Percentiles rank a stretch among this genome's conserved stretches.
These are phyloP conservation scores for Drosophila nigrodunni DNA, from an alignment of 1,140 invertebrate genomes.

Conservation along the genomic window DNA sequence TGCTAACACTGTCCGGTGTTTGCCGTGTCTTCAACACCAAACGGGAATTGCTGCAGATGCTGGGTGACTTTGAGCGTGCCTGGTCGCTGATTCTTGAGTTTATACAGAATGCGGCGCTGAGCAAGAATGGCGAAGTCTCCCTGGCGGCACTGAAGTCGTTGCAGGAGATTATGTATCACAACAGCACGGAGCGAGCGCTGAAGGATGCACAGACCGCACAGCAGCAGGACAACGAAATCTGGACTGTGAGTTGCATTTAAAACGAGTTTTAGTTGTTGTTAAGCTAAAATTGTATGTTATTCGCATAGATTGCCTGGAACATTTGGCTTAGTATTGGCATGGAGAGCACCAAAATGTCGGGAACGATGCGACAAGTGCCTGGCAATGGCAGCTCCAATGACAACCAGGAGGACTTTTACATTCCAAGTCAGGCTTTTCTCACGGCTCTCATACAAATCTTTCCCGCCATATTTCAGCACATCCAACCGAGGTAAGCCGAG, in stretches of 20 bases:
- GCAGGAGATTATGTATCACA: conserved; percentile 93
- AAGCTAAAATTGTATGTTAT: neutral
- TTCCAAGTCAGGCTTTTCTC: conserved; percentile 96
- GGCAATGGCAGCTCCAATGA: conserved; percentile 53
- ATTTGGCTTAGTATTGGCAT: conserved; percentile 94
- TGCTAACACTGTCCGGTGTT: conserved; percentile 88
- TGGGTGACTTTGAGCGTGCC: conserved; percentile 96
- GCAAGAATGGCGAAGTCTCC: conserved; percentile 97
- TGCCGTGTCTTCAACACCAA: conserved; percentile 95
- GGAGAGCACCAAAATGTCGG: conserved; percentile 90
- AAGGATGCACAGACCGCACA: conserved; percentile 70
- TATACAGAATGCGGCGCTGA: conserved; percentile 95
- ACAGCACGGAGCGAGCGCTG: conserved; percentile 67
- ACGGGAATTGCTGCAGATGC: conserved; percentile 91
- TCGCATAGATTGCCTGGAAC: conserved; percentile 88
- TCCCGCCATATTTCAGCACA: conserved; percentile 95
- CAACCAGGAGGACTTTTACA: conserved; percentile 88
- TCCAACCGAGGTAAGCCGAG: conserved; percentile 89
- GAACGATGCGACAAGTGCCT: conserved; percentile 82
- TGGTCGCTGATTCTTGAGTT: conserved; percentile 97
- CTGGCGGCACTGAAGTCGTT: conserved; percentile 97
- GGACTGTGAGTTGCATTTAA: conserved; percentile 86
- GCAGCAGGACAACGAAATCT: conserved; percentile 88
- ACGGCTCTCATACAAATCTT: conserved; percentile 97
- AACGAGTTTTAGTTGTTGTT: neutral